Conservation (phyloP, 2,888 invertebrate species). For the Dichetophora obliterata region DNA sequence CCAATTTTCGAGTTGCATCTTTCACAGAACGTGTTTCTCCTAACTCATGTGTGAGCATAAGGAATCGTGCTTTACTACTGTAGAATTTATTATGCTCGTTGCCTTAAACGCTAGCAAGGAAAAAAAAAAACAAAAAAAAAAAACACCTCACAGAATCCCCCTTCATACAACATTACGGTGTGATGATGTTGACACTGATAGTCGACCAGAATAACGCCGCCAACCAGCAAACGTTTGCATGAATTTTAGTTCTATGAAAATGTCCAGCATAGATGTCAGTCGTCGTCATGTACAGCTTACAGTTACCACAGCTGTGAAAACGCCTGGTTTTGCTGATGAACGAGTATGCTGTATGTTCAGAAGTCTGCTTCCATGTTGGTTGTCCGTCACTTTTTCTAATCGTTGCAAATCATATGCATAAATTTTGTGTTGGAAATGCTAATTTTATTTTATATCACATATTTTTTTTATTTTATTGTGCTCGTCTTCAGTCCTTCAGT, state of each 20-base stretch:
- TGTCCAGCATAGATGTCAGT: slow-evolving; percentile 15
- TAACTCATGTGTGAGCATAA: too few relatives aligned
- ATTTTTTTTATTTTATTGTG: background rate
- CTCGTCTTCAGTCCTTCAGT: background rate
- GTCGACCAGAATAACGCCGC: background rate
- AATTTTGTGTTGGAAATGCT: slow-evolving; percentile 19
- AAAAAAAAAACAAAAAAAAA: too few relatives aligned
- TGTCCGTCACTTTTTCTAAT: slow-evolving; percentile 14
- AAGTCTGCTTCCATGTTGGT: background rate
- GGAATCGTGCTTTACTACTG: background rate
- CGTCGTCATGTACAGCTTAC: background rate
- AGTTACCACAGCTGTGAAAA: background rate
- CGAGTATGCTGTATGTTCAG: background rate
- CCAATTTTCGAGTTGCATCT: too few relatives aligned
- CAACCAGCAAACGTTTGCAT: background rate
- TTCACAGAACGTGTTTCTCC: too few relatives aligned
- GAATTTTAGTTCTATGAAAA: background rate
- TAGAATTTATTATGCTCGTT: slow-evolving; percentile 7
- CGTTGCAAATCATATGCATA: slow-evolving; percentile 32
- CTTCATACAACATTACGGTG: background rate
- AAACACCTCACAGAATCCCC: too few relatives aligned
- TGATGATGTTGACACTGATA: slow-evolving; percentile 29
- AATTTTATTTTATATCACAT: slow-evolving; percentile 4
- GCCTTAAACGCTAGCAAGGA: background rate
- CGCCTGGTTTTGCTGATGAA: background rate